A percentile compares a stretch with the other conserved stretches of the same genome.
Evolutionary conservation across 2,797 vertebrate species (phyloP).

Genomic region (Enteromius paludinosus): DNA sequence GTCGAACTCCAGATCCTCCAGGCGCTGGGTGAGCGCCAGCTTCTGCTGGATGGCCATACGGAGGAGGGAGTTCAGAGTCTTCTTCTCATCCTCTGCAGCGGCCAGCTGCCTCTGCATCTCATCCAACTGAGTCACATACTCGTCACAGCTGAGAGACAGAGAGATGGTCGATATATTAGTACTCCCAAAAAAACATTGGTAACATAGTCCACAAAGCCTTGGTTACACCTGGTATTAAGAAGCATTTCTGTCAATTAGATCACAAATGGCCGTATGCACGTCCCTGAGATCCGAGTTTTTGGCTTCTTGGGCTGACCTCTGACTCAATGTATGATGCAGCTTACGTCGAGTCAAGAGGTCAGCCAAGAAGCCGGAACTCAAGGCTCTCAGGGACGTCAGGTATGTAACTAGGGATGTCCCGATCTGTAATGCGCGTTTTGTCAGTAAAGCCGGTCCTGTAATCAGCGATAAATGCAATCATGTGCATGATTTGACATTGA

Average conservation of each 20-base stretch:
- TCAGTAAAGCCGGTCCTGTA: no score
- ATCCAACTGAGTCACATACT: conserved; percentile 96
- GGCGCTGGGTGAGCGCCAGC: conserved; percentile 94
- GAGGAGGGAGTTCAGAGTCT: conserved; percentile 96
- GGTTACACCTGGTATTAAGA: not conserved
- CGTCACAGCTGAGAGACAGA: conserved; percentile 85
- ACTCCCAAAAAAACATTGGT: not conserved
- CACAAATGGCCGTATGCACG: not conserved
- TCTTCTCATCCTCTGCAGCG: conserved; percentile 98
- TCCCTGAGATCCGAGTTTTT: no score
- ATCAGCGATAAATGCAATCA: no score
- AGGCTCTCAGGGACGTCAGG: no score
- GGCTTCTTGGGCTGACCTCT: no score
- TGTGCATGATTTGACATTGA: no score
- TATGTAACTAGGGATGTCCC: no score
- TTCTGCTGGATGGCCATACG: conserved; percentile 99
- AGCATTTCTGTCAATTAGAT: not conserved
- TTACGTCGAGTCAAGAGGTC: no score
- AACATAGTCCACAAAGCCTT: not conserved
- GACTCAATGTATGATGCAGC: no score
- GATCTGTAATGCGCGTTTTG: no score
- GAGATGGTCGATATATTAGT: conserved; percentile 2
- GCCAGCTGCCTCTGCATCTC: conserved; percentile 98
- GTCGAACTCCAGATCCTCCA: conserved; percentile 96
- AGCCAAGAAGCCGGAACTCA: no score